Percentiles rank a stretch among this genome's conserved stretches.
Evolutionary conservation across 2,888 invertebrate species (phyloP).

Genomic region (Tetragnatha montana): DNA sequence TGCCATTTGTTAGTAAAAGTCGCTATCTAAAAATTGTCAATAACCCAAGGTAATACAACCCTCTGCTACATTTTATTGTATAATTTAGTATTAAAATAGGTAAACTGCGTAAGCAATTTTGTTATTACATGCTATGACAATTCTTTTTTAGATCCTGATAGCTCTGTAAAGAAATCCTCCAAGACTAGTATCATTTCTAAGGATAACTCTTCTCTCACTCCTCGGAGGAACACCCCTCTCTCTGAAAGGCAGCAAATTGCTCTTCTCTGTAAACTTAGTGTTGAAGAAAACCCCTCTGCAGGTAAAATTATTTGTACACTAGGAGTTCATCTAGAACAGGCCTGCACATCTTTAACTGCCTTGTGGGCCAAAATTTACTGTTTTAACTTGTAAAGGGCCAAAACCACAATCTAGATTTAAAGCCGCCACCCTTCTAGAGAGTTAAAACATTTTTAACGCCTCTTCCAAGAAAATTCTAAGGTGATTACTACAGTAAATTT

Average conservation of each 20-base stretch:
- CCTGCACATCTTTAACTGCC: too few species aligned
- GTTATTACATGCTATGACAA: neutral
- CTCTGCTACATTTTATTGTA: neutral
- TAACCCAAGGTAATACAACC: neutral
- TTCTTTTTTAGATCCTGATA: slow-evolving; percentile 17
- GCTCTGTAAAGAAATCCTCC: neutral
- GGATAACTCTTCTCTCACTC: slow-evolving; percentile 23
- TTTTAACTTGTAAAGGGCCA: too few species aligned
- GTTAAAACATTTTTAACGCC: too few species aligned
- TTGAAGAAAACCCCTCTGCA: slow-evolving; percentile 22
- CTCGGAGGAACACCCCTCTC: slow-evolving; percentile 58
- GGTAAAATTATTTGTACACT: neutral
- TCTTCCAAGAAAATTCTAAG: too few species aligned
- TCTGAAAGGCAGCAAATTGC: slow-evolving; percentile 72
- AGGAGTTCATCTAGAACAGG: too few species aligned
- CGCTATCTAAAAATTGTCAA: too few species aligned
- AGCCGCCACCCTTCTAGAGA: too few species aligned
- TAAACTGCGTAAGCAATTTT: neutral
- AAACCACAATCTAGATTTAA: too few species aligned
- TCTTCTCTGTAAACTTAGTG: slow-evolving; percentile 66
- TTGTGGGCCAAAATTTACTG: too few species aligned
- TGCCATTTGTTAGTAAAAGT: too few species aligned
- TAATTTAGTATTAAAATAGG: neutral
- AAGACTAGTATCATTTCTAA: neutral
- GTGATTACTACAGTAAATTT: too few species aligned